Conservation (phyloP, 2,797 vertebrate species). For the Sarcoramphus papa region DNA sequence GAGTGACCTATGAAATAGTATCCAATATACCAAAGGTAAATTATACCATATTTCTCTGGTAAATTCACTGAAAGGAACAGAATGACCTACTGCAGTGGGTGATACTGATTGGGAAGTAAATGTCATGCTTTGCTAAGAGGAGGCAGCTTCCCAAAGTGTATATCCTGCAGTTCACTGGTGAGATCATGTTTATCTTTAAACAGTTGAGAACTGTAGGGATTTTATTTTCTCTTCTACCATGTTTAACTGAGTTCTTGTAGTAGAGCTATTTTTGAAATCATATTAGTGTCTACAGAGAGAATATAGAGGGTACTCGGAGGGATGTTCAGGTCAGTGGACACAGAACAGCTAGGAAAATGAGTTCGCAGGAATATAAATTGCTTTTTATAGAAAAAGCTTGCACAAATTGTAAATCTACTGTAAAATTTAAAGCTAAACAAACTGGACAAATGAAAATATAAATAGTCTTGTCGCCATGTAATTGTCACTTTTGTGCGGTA, state of each 20-base stretch:
- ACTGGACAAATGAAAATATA: neutral
- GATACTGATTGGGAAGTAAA: neutral
- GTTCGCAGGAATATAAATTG: neutral
- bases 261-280: neutral
- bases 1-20: slow-evolving; percentile 95
- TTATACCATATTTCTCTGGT: neutral
- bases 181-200: neutral
- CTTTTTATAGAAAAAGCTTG: neutral
- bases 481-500: neutral
- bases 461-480: neutral
- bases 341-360: neutral
- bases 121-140: neutral
- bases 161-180: neutral
- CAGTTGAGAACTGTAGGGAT: neutral
- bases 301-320: neutral
- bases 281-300: neutral
- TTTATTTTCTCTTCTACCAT: neutral
- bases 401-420: neutral
- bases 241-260: neutral
- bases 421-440: neutral
- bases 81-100: neutral
- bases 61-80: neutral
- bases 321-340: neutral
- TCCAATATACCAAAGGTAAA: slow-evolving; percentile 98
- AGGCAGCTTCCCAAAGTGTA: neutral